phyloP scores from a whole-genome alignment of 2,113 vertebrate species.

The Oceanites oceanicus region DNA sequence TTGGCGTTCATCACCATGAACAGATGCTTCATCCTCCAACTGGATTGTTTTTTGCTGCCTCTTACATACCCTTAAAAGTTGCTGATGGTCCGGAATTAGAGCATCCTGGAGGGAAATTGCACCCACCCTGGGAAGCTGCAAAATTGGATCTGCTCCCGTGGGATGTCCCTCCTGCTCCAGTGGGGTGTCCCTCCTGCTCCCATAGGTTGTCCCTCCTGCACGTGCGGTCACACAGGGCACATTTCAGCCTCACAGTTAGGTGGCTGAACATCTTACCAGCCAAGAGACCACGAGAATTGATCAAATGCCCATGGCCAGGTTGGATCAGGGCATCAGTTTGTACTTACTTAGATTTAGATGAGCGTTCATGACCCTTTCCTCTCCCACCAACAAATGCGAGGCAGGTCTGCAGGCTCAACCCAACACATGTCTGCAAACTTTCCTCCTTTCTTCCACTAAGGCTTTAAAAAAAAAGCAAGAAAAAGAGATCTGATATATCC shows the following conservation, averaged over 20 bases:
- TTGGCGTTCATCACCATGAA: not conserved
- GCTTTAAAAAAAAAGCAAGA: not conserved
- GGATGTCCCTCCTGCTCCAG: not conserved
- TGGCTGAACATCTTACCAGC: not conserved
- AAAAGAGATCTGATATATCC: not conserved
- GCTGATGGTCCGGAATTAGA: not conserved
- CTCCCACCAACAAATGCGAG: not conserved
- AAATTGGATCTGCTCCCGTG: not conserved
- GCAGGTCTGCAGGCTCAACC: not conserved
- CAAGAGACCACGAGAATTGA: fast-evolving
- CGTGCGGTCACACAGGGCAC: not conserved
- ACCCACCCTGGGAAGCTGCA: not conserved
- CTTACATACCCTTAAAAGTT: not conserved
- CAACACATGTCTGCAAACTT: not conserved
- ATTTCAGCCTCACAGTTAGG: not conserved
- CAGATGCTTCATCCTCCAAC: not conserved
- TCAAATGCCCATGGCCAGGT: not conserved
- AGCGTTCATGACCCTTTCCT: not conserved
- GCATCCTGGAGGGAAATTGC: not conserved
- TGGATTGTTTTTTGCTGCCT: not conserved
- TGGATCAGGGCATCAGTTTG: not conserved
- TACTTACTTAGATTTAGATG: not conserved
- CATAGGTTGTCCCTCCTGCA: too few relatives aligned
- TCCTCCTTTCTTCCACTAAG: not conserved
- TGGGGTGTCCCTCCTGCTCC: not conserved